Evolutionary conservation across 2,113 vertebrate species (phyloP), one percentile per base, ranked within the genome.

Genomic region (Takifugu flavidus): DNA sequence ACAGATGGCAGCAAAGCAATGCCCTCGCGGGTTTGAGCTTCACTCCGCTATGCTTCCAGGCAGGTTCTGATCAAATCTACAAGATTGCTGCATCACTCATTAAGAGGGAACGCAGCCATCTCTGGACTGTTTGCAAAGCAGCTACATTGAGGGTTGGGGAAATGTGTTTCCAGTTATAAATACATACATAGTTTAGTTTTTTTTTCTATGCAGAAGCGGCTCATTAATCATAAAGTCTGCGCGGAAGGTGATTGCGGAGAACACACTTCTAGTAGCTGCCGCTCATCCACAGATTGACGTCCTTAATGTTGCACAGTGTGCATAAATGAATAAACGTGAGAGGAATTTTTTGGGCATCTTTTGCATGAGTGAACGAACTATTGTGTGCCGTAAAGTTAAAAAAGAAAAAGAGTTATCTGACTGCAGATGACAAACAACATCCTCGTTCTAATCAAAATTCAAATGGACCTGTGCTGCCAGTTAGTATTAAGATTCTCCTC

Each of bases 11-110:
- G 20, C 20, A 20, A 20, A 20, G 20, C 20, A 20, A 20, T 20
- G 20, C 20, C 20, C 20, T 20, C 20, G 20, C 20, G 20, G 20
- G 20, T 20, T 20, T 20, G 20, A 20, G 20, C 20, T 20, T 20
- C 20, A 20, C 20, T 20, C 20, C 20, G 25, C 27, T 73, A 54
- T 82, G 67, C 61, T 65, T 59, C 65, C 59, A 52, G 71, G 68
- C 70, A 53, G 50, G 26, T 64, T 77, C 78, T 51, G 58, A 75
- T 78, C 49, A 56, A 42, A 55, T 71, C 53, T 44, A 46, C 70
- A 66, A 66, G 62, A 62, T 55, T 47, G 44, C 14, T 11, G n/a
- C n/a, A 58, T 64, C 39, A 25, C 6, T 75, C 59, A 72, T 57
- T 67, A 39, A 45, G 25, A 49, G 42, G 25, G 31, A 34, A 49